phyloP scores from a whole-genome alignment of 2,888 invertebrate species.

The Orchesellides sinensis region DNA sequence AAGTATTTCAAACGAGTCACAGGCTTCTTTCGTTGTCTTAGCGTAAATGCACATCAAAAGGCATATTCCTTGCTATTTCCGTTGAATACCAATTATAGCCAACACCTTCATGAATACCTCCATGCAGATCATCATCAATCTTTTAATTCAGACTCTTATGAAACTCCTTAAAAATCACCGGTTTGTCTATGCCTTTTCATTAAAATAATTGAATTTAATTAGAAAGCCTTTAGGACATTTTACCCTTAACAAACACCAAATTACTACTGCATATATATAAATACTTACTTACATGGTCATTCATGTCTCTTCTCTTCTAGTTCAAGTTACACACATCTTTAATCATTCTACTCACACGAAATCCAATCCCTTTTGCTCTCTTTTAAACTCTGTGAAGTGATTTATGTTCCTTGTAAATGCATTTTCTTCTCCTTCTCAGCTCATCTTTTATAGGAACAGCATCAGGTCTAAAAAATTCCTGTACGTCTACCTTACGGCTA shows the following conservation, averaged over 20 bases:
- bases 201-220: conserved; percentile 43
- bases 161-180: background rate
- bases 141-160: background rate
- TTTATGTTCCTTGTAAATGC: conserved; percentile 57
- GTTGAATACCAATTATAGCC: too few relatives aligned
- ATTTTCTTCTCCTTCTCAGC: too few relatives aligned
- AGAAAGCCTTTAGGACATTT: conserved; percentile 25
- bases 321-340: conserved; percentile 38
- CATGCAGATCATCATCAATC: conserved; percentile 11
- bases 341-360: conserved; percentile 41
- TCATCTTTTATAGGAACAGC: conserved; percentile 32
- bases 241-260: background rate
- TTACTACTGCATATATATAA: background rate
- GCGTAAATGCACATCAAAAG: too few relatives aligned
- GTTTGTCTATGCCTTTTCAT: background rate
- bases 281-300: background rate
- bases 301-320: conserved; percentile 1
- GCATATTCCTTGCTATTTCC: too few relatives aligned
- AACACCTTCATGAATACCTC: background rate
- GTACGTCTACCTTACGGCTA: conserved; percentile 1
- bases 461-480: background rate
- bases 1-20: too few relatives aligned
- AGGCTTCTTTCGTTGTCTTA: too few relatives aligned
- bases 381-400: conserved; percentile 36
- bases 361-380: conserved; percentile 1